Conservation (phyloP, 2,113 vertebrate genomes). For the Proteles cristata region DNA sequence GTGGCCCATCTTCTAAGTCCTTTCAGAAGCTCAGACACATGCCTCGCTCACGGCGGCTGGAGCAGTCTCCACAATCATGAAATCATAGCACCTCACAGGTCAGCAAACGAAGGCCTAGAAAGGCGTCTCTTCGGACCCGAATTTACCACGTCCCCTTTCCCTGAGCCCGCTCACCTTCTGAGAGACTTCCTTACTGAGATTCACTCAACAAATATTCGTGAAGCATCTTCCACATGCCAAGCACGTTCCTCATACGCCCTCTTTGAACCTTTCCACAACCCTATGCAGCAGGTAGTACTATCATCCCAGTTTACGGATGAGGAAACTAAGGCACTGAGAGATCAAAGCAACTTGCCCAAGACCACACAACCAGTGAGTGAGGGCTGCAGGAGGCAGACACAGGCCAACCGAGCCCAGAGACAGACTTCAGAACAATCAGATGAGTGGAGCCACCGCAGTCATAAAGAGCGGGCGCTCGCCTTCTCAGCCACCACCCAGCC, state of each 20-base stretch:
- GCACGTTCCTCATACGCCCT: background rate
- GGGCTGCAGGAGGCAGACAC: background rate
- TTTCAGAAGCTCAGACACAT: background rate
- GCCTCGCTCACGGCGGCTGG: background rate
- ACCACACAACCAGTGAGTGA: background rate
- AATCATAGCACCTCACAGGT: background rate
- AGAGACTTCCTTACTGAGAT: background rate
- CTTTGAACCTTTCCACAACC: background rate
- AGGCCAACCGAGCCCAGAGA: background rate
- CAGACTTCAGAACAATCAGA: background rate
- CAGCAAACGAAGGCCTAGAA: background rate
- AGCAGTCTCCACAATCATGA: background rate
- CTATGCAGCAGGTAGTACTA: background rate
- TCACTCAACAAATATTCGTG: background rate
- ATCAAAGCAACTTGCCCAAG: background rate
- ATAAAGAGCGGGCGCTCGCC: background rate
- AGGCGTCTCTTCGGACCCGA: background rate
- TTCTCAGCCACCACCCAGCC: background rate
- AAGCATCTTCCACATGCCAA: background rate
- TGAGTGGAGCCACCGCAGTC: fast-evolving
- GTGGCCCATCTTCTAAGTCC: background rate
- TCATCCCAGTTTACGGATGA: background rate
- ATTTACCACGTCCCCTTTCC: background rate
- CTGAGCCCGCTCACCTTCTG: background rate
- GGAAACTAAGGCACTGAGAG: background rate